phyloP scores from a whole-genome alignment of 2,888 invertebrate genomes.

The Deroplatys truncata region DNA sequence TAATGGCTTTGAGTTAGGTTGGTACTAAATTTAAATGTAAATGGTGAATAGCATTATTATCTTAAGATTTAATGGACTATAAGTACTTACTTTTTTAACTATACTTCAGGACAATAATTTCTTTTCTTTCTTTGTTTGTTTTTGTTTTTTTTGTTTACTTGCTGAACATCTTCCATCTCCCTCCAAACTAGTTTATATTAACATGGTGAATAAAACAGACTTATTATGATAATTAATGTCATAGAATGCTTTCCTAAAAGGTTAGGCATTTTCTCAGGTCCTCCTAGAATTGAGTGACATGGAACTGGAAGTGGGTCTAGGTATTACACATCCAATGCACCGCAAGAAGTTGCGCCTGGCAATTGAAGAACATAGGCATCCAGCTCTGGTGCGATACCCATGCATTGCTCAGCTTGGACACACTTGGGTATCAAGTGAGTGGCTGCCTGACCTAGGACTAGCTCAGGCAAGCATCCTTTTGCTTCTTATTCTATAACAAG shows the following conservation, averaged over 20 bases:
- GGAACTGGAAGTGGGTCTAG: slow-evolving; percentile 85
- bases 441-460: slow-evolving; percentile 87
- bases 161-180: no score
- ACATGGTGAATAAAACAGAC: no score
- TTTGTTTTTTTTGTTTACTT: no score
- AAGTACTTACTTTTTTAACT: no score
- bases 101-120: no score
- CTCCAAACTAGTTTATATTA: no score
- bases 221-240: no score
- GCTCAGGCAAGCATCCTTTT: slow-evolving; percentile 55
- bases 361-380: slow-evolving; percentile 87
- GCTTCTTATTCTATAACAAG: background rate
- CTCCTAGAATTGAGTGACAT: slow-evolving; percentile 86
- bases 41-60: no score
- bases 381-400: slow-evolving; percentile 81
- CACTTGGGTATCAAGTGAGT: slow-evolving; percentile 91
- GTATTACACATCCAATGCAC: slow-evolving; percentile 90
- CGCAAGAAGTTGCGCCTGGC: slow-evolving; percentile 88
- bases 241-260: background rate
- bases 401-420: slow-evolving; percentile 83
- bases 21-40: no score
- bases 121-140: no score
- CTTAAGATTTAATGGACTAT: no score
- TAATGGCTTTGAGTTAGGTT: no score
- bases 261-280: slow-evolving; percentile 54